Base-by-base conservation (phyloP, 2,888 invertebrate species). In the Octodonta nipae region DNA sequence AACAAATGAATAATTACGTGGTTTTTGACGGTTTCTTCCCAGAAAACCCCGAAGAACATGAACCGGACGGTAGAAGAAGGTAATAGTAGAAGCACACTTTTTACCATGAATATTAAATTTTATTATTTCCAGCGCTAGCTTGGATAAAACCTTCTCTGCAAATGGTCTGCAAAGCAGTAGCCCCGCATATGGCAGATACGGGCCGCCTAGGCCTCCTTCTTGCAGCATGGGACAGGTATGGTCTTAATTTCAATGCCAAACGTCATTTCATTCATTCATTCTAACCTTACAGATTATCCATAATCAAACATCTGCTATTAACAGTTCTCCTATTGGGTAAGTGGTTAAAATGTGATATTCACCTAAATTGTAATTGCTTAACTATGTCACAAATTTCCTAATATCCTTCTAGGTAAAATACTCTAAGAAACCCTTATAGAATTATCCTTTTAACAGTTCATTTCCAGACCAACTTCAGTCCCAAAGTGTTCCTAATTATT, bases 1-100 rank as follows among this genome's bases (percentile, higher is more conserved):
- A 80, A 25, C 89, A 89, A 58, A 76, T 80, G 51, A 89, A 87
- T 58, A 86, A 88, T 58, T 88, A 84, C 61, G 87, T 86, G 17
- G 75, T 89, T 11, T 89, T 78, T 57, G 75, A 78, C 43, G 81
- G 79, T 30, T 87, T 87, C 61, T 88, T 89, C 46, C 52, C 55
- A 3, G 10, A 22, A 4, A 22, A 3, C 22, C 3, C 10, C 22
- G 22, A 11, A 2, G 22, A 22, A 11, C n/a, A 22, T 11, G 22
- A 10, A 2, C 11, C 7, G 2, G 28, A 12, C 46, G 51, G n/a
- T n/a, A n/a, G n/a, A n/a, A n/a, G n/a, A n/a, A n/a, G n/a, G n/a
- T n/a, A n/a, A n/a, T n/a, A n/a, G n/a, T n/a, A n/a, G n/a, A n/a
- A n/a, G n/a, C n/a, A n/a, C n/a, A n/a, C n/a, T n/a, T n/a, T n/a